phyloP scores from a whole-genome alignment of 2,797 vertebrate species.

The Bufotes viridis region DNA sequence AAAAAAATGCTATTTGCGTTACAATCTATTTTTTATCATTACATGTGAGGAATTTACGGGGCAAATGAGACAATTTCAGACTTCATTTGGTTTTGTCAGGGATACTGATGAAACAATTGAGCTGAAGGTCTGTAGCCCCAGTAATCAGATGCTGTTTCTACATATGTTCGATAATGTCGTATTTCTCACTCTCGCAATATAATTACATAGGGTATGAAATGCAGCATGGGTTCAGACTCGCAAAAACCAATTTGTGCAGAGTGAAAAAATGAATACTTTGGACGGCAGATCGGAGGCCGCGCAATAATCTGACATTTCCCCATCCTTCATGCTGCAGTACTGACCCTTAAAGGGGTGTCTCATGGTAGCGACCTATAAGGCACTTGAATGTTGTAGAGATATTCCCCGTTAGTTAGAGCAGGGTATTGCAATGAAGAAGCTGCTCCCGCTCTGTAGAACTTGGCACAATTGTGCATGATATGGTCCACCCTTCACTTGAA shows the following conservation, averaged over 20 bases:
- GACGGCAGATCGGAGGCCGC: background rate
- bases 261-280: background rate
- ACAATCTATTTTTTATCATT: background rate
- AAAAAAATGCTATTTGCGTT: background rate
- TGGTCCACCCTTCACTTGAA: too few relatives aligned
- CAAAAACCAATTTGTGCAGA: background rate
- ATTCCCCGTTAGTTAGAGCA: too few relatives aligned
- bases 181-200: constrained; percentile 41
- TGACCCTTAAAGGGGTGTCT: too few relatives aligned
- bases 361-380: too few relatives aligned
- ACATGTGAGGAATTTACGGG: background rate
- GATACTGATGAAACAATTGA: constrained; percentile 16
- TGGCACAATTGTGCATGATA: too few relatives aligned
- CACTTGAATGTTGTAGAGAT: too few relatives aligned
- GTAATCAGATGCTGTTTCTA: background rate
- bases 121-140: background rate
- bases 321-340: background rate
- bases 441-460: too few relatives aligned
- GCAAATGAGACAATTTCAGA: constrained; percentile 11
- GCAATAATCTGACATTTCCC: background rate
- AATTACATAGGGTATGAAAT: constrained; percentile 20
- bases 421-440: too few relatives aligned
- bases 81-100: background rate
- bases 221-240: background rate
- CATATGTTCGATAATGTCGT: constrained; percentile 9